A percentile compares a stretch with the other conserved stretches of the same genome.
Conservation (phyloP, 2,797 vertebrate species). For the Semaprochilodus insignis region DNA sequence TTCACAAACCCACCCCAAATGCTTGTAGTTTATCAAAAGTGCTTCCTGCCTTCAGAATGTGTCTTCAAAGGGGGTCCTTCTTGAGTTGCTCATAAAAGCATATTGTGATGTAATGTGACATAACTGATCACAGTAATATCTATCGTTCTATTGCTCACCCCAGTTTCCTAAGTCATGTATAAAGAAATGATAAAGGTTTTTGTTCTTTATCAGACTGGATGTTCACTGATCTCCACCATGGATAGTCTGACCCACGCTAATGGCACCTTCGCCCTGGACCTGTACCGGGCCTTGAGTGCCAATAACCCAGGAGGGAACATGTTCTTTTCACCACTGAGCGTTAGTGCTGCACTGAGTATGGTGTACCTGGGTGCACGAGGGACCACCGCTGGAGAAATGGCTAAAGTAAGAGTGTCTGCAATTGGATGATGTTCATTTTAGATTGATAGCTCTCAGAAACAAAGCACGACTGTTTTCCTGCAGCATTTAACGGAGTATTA, state of each 20-base stretch:
- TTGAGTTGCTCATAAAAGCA: neutral
- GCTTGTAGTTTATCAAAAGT: too few relatives aligned
- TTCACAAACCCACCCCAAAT: too few relatives aligned
- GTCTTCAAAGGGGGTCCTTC: too few relatives aligned
- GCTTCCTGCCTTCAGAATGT: too few relatives aligned
- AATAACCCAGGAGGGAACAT: conserved; percentile 75
- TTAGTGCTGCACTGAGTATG: conserved; percentile 90
- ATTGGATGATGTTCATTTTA: neutral
- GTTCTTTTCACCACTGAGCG: conserved; percentile 87
- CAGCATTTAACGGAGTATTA: neutral
- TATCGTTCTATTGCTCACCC: too few relatives aligned
- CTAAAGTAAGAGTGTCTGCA: conserved; percentile 77
- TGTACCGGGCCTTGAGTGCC: conserved; percentile 78
- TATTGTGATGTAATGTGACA: neutral
- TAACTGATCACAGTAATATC: neutral
- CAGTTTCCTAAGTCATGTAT: neutral
- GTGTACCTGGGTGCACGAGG: conserved; percentile 83
- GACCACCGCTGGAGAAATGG: conserved; percentile 82
- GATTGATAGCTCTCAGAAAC: too few relatives aligned
- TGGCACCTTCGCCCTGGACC: conserved; percentile 83
- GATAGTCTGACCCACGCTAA: conserved; percentile 79
- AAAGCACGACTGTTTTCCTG: too few relatives aligned
- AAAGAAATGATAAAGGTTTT: neutral
- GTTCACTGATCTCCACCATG: conserved; percentile 74
- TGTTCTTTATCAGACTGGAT: conserved; percentile 26